These are phyloP conservation scores for Meandrina meandrites DNA, from an alignment of 92 coral and sea anemone species.

Conservation along the genomic window DNA sequence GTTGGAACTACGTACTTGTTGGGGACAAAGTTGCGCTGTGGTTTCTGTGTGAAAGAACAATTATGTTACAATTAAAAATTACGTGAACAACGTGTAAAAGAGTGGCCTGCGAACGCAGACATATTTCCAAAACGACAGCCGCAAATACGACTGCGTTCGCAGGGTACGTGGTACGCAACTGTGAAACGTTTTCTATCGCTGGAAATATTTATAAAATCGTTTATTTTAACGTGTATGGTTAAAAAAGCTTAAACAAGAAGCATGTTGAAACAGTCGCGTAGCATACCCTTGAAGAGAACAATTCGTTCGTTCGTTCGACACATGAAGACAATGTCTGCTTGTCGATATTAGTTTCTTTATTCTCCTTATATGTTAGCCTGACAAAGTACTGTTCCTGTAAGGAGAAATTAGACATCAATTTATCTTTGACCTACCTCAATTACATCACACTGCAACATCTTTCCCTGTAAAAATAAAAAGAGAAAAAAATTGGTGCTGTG, in stretches of 20 bases:
- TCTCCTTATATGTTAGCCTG: neutral
- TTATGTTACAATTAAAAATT: neutral
- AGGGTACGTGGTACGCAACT: no score
- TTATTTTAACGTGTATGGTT: no score
- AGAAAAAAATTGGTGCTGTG: neutral
- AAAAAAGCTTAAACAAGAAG: no score
- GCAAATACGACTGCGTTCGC: no score
- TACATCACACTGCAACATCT: conserved; percentile 89
- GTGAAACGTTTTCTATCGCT: no score
- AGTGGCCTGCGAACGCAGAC: no score
- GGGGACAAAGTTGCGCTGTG: conserved; percentile 79
- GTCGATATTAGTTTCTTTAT: neutral
- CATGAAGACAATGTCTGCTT: neutral
- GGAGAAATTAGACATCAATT: neutral
- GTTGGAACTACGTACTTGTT: conserved; percentile 95
- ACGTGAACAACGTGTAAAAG: neutral
- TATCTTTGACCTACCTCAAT: conserved; percentile 86
- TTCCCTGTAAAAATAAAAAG: conserved; percentile 54
- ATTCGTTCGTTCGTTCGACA: neutral
- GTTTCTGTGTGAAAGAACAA: conserved; percentile 62
- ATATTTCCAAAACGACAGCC: no score
- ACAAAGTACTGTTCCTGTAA: neutral
- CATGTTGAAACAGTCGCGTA: no score
- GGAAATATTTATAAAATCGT: no score
- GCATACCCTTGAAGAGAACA: no score